phyloP scores from a whole-genome alignment of 1,140 invertebrate species.

The Zaprionus inermis region DNA sequence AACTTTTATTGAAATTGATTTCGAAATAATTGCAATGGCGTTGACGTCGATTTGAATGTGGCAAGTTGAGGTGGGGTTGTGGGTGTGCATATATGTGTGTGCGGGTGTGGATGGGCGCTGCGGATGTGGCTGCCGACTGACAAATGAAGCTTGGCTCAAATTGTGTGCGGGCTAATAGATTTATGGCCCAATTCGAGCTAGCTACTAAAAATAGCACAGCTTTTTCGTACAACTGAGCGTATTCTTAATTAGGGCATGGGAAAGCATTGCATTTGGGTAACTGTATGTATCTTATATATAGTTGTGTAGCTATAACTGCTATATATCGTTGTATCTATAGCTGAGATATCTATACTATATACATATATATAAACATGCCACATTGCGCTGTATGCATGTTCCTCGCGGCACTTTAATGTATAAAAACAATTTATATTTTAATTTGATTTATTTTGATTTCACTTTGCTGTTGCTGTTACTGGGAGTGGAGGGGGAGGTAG shows the following conservation, averaged over 20 bases:
- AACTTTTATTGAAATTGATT: constrained; percentile 83
- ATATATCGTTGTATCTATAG: not conserved
- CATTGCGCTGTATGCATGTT: too few relatives aligned
- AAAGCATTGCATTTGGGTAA: not conserved
- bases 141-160: constrained; percentile 44
- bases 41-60: constrained; percentile 64
- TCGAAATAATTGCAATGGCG: constrained; percentile 76
- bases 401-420: not conserved
- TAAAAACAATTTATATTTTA: not conserved
- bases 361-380: not conserved
- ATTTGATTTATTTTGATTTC: constrained; percentile 37
- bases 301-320: not conserved
- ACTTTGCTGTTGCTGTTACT: not conserved
- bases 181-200: constrained; percentile 59
- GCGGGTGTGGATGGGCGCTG: constrained; percentile 24
- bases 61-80: constrained; percentile 1
- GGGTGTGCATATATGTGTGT: not conserved
- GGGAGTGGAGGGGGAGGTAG: too few relatives aligned
- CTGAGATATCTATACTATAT: not conserved
- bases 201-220: constrained; percentile 33
- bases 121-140: constrained; percentile 15
- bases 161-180: constrained; percentile 61
- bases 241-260: not conserved
- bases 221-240: not conserved
- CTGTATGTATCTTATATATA: constrained; percentile 5